A percentile compares a stretch with the other conserved stretches of the same genome.
Evolutionary conservation across 2,797 vertebrate species (phyloP).

Genomic region (Rhabdophis nuchalis): DNA sequence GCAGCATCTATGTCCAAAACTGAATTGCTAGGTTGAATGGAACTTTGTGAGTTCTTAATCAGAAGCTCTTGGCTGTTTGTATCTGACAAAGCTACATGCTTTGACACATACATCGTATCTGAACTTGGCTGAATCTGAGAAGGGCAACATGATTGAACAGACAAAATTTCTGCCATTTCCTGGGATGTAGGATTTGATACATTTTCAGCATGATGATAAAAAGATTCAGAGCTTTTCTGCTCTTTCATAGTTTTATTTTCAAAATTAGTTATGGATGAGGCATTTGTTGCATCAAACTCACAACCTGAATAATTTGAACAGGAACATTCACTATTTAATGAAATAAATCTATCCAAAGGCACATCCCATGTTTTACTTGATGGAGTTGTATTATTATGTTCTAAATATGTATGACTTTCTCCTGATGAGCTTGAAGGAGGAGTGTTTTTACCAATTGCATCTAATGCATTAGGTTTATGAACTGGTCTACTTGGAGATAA

Average conservation of each 20-base stretch:
- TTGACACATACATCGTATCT: constrained; percentile 57
- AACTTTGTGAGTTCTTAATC: constrained; percentile 65
- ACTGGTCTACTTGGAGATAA: constrained; percentile 52
- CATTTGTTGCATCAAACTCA: constrained; percentile 60
- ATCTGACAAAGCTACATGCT: constrained; percentile 51
- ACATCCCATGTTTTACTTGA: constrained; percentile 67
- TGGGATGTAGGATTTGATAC: constrained; percentile 54
- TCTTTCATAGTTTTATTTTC: constrained; percentile 68
- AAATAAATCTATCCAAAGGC: constrained; percentile 63
- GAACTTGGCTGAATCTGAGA: constrained; percentile 53
- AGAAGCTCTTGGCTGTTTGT: constrained; percentile 59
- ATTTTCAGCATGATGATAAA: constrained; percentile 59
- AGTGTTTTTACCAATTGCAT: constrained; percentile 60
- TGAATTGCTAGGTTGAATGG: constrained; percentile 46
- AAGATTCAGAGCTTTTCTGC: constrained; percentile 55
- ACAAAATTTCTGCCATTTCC: constrained; percentile 58
- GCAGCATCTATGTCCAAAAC: constrained; percentile 51
- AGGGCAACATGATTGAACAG: constrained; percentile 60
- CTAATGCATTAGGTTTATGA: constrained; percentile 61
- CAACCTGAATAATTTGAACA: constrained; percentile 52
- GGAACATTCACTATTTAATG: constrained; percentile 57
- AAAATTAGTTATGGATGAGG: constrained; percentile 46
- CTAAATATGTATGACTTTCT: constrained; percentile 49
- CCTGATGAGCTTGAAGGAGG: constrained; percentile 50
- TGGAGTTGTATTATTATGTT: constrained; percentile 59